Percentiles rank a stretch among this genome's conserved stretches.
Evolutionary conservation across 2,888 invertebrate species (phyloP).

Genomic region (Lithophane ornitopus): DNA sequence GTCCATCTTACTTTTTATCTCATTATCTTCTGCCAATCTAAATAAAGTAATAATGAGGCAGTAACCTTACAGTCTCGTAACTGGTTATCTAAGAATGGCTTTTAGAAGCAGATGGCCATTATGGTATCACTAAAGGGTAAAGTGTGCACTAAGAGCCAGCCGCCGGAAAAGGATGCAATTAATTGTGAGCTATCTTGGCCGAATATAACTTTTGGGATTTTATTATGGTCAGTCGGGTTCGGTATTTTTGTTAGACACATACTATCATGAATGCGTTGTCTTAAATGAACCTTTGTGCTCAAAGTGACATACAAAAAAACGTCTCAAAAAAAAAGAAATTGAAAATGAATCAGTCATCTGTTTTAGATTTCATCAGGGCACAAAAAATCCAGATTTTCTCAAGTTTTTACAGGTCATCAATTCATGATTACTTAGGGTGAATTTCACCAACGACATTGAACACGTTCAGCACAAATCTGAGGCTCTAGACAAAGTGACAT

Average conservation of each 20-base stretch:
- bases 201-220: constrained; percentile 18
- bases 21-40: background rate
- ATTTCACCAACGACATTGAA: no score
- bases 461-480: no score
- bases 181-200: constrained; percentile 32
- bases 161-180: constrained; percentile 46
- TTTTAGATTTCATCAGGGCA: no score
- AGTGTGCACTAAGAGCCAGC: constrained; percentile 50
- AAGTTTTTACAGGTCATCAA: background rate
- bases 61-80: background rate
- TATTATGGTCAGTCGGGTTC: background rate
- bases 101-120: constrained; percentile 49
- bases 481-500: no score
- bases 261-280: no score
- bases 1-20: background rate
- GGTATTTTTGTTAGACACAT: background rate
- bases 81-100: background rate
- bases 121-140: constrained; percentile 35
- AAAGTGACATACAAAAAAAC: no score
- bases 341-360: no score
- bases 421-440: background rate
- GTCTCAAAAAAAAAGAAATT: no score
- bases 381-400: no score
- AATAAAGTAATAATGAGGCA: background rate
- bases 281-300: no score